Evolutionary conservation across 2,888 invertebrate species (phyloP).

Genomic region (Torymus tubicola): DNA sequence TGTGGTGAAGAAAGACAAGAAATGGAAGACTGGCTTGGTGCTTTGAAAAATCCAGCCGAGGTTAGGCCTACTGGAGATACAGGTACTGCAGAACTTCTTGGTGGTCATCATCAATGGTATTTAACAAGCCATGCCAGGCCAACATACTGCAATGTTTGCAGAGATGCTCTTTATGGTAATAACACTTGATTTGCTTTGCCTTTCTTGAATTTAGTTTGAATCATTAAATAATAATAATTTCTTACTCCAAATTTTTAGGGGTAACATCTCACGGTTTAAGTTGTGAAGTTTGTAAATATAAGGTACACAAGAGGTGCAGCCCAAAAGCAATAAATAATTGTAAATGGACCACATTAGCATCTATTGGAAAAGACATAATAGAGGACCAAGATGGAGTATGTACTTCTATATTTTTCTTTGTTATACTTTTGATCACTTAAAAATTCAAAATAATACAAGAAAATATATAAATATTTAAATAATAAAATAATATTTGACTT

Average conservation of each 20-base stretch:
- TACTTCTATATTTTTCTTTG: slow-evolving; percentile 40
- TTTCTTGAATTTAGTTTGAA: no score
- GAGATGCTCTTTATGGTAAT: slow-evolving; percentile 88
- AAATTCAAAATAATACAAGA: no score
- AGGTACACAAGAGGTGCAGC: slow-evolving; percentile 97
- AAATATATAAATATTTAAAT: no score
- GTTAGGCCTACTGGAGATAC: slow-evolving; percentile 78
- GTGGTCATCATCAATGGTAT: slow-evolving; percentile 89
- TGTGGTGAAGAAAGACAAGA: slow-evolving; percentile 88
- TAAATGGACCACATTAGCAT: slow-evolving; percentile 98
- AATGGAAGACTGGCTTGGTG: slow-evolving; percentile 95
- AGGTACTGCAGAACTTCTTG: slow-evolving; percentile 81
- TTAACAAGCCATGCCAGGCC: slow-evolving; percentile 96
- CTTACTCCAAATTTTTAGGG: slow-evolving; percentile 78
- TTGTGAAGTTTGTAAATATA: slow-evolving; percentile 98
- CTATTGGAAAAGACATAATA: slow-evolving; percentile 95
- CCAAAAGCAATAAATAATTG: slow-evolving; percentile 95
- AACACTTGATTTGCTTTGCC: no score
- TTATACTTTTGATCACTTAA: no score
- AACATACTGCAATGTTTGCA: slow-evolving; percentile 97
- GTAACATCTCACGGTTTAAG: slow-evolving; percentile 97
- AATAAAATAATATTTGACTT: slow-evolving; percentile 27
- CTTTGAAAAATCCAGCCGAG: slow-evolving; percentile 85
- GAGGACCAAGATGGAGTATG: slow-evolving; percentile 94
- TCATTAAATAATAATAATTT: no score